Conservation (phyloP, 1,140 invertebrate species). For the Drosophila mayri region DNA sequence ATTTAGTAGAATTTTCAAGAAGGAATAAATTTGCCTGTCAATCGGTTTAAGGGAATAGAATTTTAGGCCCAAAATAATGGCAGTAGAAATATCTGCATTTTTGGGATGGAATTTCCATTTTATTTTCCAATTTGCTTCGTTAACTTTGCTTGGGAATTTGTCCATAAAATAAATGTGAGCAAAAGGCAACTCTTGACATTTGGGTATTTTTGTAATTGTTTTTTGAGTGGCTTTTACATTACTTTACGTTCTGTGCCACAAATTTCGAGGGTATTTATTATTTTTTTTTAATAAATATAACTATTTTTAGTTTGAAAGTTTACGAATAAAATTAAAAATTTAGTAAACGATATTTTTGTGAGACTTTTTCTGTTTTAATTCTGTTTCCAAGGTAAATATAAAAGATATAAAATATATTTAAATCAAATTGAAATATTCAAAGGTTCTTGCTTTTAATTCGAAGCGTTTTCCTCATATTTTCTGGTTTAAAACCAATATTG, state of each 20-base stretch:
- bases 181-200: background rate
- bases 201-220: background rate
- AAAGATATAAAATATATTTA: no score
- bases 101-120: background rate
- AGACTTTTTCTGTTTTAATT: background rate
- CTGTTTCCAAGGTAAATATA: background rate
- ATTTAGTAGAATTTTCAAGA: constrained; percentile 2
- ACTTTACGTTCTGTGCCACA: background rate
- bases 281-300: no score
- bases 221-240: background rate
- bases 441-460: background rate
- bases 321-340: background rate
- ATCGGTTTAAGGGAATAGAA: constrained; percentile 4
- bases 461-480: background rate
- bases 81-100: background rate
- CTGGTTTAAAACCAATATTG: background rate
- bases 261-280: background rate
- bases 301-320: no score
- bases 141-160: background rate
- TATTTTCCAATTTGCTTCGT: background rate
- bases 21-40: constrained; percentile 17
- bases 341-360: background rate
- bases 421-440: background rate
- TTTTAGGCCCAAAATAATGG: constrained; percentile 1
- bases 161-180: background rate